A percentile compares a stretch with the other conserved stretches of the same genome.
phyloP scores from a whole-genome alignment of 2,888 invertebrate species.

The Acrobasis suavella region DNA sequence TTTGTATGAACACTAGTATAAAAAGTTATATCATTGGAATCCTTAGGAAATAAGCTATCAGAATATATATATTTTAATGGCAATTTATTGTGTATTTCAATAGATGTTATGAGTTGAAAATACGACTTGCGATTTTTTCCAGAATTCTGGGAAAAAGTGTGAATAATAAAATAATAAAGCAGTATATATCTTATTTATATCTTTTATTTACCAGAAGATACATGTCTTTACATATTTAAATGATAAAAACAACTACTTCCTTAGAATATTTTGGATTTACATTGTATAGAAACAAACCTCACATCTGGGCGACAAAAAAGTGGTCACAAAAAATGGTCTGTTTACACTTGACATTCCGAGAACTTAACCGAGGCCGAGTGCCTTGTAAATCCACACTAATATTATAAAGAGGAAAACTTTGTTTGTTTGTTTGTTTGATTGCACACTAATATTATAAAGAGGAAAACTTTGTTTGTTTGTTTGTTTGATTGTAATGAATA shows the following conservation, averaged over 20 bases:
- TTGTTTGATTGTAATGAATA: too few relatives aligned
- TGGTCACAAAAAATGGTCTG: background rate
- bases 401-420: too few relatives aligned
- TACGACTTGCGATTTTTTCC: background rate
- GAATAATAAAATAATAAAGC: background rate
- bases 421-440: too few relatives aligned
- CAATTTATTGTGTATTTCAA: background rate
- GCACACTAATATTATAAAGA: too few relatives aligned
- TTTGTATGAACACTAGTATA: background rate
- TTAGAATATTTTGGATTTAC: background rate
- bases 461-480: too few relatives aligned
- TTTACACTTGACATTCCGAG: background rate
- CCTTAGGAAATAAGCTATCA: background rate
- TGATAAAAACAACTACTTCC: background rate
- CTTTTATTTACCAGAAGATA: slow-evolving; percentile 5
- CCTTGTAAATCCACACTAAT: too few relatives aligned
- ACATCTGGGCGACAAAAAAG: background rate
- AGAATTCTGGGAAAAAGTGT: background rate
- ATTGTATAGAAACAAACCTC: background rate
- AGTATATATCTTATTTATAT: slow-evolving; percentile 10
- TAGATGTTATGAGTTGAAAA: background rate
- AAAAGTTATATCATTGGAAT: background rate
- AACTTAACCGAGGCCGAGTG: background rate
- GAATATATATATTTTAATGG: background rate
- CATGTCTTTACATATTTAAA: background rate